These are phyloP conservation scores for Lutjanus erythropterus DNA, from an alignment of 2,113 vertebrate genomes.

Conservation along the genomic window DNA sequence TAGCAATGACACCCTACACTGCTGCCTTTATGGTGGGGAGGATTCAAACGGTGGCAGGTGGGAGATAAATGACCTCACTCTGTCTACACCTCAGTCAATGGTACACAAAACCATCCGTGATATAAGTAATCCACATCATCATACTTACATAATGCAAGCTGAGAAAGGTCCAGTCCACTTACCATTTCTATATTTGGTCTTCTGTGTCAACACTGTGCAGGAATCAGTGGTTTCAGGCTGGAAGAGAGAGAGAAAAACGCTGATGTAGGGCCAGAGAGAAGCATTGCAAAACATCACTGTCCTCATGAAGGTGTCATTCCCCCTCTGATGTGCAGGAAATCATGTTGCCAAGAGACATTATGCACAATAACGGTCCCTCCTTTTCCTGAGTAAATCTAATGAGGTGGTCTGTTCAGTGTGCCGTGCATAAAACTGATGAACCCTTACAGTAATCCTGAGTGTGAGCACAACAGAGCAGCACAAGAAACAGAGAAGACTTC, in stretches of 20 bases:
- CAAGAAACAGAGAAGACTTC: not conserved
- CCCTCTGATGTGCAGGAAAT: not conserved
- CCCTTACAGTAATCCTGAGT: not conserved
- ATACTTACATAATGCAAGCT: constrained; percentile 27
- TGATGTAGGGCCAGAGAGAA: constrained; percentile 13
- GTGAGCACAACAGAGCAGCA: not conserved
- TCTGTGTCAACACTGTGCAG: constrained; percentile 55
- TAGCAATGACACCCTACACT: constrained; percentile 66
- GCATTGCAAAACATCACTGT: constrained; percentile 17
- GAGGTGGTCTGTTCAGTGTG: constrained; percentile 1
- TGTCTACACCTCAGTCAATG: constrained; percentile 36
- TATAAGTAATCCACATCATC: not conserved
- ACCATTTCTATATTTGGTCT: constrained; percentile 77
- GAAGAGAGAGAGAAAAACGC: constrained; percentile 45
- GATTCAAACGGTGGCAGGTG: constrained; percentile 37
- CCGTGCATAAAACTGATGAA: not conserved
- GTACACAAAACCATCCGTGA: constrained; percentile 36
- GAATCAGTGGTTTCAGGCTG: constrained; percentile 66
- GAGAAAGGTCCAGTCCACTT: constrained; percentile 43
- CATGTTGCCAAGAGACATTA: not conserved
- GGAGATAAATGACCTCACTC: constrained; percentile 42
- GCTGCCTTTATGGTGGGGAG: constrained; percentile 45
- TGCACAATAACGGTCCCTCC: constrained; percentile 3
- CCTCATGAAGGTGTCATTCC: constrained; percentile 2
- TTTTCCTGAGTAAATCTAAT: constrained; percentile 8